phyloP scores from a whole-genome alignment of 2,888 invertebrate genomes.

The Eupeodes latifasciatus region DNA sequence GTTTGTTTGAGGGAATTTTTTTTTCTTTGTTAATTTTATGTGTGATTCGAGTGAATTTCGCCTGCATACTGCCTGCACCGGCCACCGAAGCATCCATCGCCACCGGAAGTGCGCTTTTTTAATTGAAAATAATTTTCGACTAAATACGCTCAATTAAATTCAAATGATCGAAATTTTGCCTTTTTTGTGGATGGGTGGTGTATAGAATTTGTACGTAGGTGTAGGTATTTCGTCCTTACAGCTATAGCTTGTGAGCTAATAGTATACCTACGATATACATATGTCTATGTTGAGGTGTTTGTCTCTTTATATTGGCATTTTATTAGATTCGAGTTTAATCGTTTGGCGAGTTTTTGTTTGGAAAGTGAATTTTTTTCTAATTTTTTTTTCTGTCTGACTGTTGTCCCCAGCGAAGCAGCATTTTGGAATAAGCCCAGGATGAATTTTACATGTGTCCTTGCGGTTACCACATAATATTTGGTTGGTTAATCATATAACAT shows the following conservation, averaged over 20 bases:
- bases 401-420: no score
- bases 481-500: slow-evolving; percentile 57
- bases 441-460: slow-evolving; percentile 56
- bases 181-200: neutral
- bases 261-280: neutral
- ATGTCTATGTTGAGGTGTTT: slow-evolving; percentile 23
- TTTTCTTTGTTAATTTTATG: neutral
- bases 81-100: neutral
- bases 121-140: slow-evolving; percentile 73
- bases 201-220: neutral
- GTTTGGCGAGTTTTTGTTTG: slow-evolving; percentile 36
- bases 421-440: slow-evolving; percentile 14
- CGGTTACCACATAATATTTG: slow-evolving; percentile 65
- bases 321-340: slow-evolving; percentile 60
- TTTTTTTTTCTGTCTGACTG: neutral
- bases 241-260: no score
- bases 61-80: neutral
- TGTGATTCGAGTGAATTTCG: slow-evolving; percentile 15
- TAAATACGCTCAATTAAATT: slow-evolving; percentile 73
- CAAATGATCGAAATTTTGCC: slow-evolving; percentile 17
- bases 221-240: neutral
- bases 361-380: neutral
- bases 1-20: slow-evolving; percentile 46
- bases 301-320: slow-evolving; percentile 38
- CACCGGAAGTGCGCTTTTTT: slow-evolving; percentile 48